A percentile compares a stretch with the other conserved stretches of the same genome.
Evolutionary conservation across 2,113 vertebrate species (phyloP).

Genomic region (Myocastor coypus): DNA sequence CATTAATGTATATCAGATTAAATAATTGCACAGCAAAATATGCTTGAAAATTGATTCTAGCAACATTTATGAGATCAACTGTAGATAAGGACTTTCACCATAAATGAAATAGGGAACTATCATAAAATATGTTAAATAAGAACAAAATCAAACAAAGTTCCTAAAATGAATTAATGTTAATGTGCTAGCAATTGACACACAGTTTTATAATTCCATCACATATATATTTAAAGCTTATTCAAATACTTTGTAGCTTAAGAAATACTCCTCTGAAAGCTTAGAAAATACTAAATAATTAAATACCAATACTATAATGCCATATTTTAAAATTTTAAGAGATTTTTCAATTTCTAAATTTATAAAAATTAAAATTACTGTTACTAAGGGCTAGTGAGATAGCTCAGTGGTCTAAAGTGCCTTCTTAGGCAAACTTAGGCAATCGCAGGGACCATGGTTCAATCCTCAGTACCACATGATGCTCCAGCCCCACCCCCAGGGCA

Average conservation of each 20-base stretch:
- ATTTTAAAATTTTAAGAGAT: slow-evolving; percentile 17
- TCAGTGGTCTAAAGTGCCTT: too few relatives aligned
- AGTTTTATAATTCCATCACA: neutral
- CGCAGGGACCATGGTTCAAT: too few relatives aligned
- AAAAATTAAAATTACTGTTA: slow-evolving; percentile 36
- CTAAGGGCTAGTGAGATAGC: too few relatives aligned
- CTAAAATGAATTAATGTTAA: neutral
- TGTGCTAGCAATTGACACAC: neutral
- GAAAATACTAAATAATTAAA: neutral
- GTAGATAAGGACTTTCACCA: neutral
- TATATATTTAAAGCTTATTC: neutral
- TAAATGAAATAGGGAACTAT: neutral
- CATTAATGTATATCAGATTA: neutral
- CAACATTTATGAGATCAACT: neutral
- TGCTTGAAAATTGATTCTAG: neutral
- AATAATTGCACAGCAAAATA: neutral
- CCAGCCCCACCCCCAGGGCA: too few relatives aligned
- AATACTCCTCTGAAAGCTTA: neutral
- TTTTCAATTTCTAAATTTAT: slow-evolving; percentile 21
- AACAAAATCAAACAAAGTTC: neutral
- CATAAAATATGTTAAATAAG: neutral
- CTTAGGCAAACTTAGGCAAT: too few relatives aligned
- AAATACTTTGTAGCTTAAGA: neutral
- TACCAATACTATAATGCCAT: neutral
- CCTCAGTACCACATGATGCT: too few relatives aligned